phyloP scores from a whole-genome alignment of 2,888 invertebrate genomes.

The Drosophila lutescens region DNA sequence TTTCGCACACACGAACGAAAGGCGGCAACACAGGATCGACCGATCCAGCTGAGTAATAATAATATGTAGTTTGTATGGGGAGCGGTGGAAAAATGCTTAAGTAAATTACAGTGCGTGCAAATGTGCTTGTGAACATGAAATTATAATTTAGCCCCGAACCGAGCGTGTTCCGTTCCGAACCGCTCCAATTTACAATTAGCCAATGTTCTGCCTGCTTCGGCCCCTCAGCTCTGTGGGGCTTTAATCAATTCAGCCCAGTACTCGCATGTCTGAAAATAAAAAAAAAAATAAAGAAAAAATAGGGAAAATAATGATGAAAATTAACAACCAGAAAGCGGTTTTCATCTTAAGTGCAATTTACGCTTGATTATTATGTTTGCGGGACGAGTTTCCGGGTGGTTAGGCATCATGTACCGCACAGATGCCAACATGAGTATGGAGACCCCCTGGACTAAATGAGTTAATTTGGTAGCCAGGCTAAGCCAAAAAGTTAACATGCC shows the following conservation, averaged over 20 bases:
- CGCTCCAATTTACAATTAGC: conserved; percentile 75
- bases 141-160: conserved; percentile 69
- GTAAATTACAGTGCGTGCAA: conserved; percentile 81
- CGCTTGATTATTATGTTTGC: conserved; percentile 70
- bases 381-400: conserved; percentile 69
- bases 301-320: conserved; percentile 31
- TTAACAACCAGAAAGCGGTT: conserved; percentile 57
- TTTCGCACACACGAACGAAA: conserved; percentile 68
- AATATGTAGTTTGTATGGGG: conserved; percentile 55
- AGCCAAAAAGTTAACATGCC: conserved; percentile 23
- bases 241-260: conserved; percentile 58
- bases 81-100: conserved; percentile 75
- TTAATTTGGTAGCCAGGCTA: conserved; percentile 25
- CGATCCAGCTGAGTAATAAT: conserved; percentile 27
- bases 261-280: conserved; percentile 32
- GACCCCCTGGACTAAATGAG: conserved; percentile 15
- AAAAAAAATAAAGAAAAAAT: conserved; percentile 13
- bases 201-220: conserved; percentile 41
- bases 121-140: conserved; percentile 81
- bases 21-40: conserved; percentile 17
- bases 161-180: conserved; percentile 15
- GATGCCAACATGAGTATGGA: conserved; percentile 8
- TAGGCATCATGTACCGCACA: conserved; percentile 40
- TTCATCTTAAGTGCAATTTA: conserved; percentile 74
- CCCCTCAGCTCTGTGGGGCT: conserved; percentile 45